A percentile compares a stretch with the other conserved stretches of the same genome.
phyloP scores from a whole-genome alignment of 2,113 vertebrate genomes.

The Paramormyrops kingsleyae region DNA sequence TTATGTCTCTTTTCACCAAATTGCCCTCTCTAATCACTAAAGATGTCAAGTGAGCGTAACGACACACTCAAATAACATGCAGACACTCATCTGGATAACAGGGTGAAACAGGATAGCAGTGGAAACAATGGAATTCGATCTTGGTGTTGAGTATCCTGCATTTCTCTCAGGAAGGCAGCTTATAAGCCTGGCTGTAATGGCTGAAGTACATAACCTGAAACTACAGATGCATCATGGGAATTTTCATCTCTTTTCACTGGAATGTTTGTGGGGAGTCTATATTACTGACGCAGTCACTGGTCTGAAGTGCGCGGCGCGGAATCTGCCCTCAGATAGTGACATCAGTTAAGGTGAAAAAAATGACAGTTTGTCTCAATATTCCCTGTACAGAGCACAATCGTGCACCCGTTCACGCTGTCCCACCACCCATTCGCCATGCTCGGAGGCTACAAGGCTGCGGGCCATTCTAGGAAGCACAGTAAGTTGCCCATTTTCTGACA shows the following conservation, averaged over 20 bases:
- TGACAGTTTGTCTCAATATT: background rate
- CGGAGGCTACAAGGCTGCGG: slow-evolving; percentile 65
- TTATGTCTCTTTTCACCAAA: background rate
- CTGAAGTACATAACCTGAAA: background rate
- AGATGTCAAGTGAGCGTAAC: background rate
- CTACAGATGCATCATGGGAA: background rate
- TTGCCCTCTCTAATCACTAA: background rate
- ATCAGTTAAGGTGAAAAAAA: background rate
- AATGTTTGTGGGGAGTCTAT: background rate
- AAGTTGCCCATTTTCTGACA: slow-evolving; percentile 31
- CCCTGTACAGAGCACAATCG: slow-evolving; percentile 43
- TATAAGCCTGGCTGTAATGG: background rate
- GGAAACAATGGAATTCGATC: background rate
- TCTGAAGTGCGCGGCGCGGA: background rate
- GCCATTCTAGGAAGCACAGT: slow-evolving; percentile 65
- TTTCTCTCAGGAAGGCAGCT: background rate
- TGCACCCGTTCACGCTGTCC: slow-evolving; percentile 64
- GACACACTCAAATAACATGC: background rate
- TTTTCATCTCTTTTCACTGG: background rate
- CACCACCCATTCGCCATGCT: slow-evolving; percentile 78
- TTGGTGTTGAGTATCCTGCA: background rate
- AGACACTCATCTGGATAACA: background rate
- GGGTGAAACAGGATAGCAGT: background rate
- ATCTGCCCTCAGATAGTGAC: background rate
- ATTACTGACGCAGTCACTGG: background rate